phyloP scores from a whole-genome alignment of 2,797 vertebrate species.

The Microchirus variegatus region DNA sequence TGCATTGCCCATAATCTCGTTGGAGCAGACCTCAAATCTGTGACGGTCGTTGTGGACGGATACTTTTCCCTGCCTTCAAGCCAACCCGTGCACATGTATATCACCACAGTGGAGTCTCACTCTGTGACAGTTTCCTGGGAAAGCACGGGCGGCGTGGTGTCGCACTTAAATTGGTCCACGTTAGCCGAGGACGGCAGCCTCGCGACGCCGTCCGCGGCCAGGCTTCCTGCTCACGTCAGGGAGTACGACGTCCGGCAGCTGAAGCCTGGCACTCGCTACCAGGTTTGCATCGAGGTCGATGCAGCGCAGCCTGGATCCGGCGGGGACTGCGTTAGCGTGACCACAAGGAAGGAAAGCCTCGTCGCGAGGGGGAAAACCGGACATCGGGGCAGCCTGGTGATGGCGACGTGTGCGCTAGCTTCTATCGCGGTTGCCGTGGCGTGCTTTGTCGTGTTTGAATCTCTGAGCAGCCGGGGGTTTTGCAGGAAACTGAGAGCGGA shows the following conservation, averaged over 20 bases:
- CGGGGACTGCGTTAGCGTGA: slow-evolving; percentile 88
- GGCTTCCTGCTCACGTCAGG: slow-evolving; percentile 88
- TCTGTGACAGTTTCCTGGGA: slow-evolving; percentile 92
- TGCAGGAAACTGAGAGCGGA: slow-evolving; percentile 73
- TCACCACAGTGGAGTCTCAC: slow-evolving; percentile 85
- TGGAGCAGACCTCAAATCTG: slow-evolving; percentile 90
- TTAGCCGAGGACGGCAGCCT: slow-evolving; percentile 72
- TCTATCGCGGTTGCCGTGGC: slow-evolving; percentile 82
- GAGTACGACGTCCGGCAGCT: slow-evolving; percentile 91
- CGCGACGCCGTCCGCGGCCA: slow-evolving; percentile 80
- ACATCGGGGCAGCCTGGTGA: slow-evolving; percentile 73
- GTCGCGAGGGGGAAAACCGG: slow-evolving; percentile 51
- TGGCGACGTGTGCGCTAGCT: slow-evolving; percentile 81
- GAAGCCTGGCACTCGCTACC: slow-evolving; percentile 87
- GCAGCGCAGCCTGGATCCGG: slow-evolving; percentile 80
- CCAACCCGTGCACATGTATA: slow-evolving; percentile 82
- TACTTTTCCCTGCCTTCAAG: slow-evolving; percentile 76
- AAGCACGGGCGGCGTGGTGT: slow-evolving; percentile 84
- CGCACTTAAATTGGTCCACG: slow-evolving; percentile 89
- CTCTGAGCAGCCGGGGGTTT: slow-evolving; percentile 78
- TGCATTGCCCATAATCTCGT: slow-evolving; percentile 93
- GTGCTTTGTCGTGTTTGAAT: slow-evolving; percentile 81
- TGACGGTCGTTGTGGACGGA: slow-evolving; percentile 88
- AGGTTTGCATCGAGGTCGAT: slow-evolving; percentile 88
- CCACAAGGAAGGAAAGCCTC: slow-evolving; percentile 84